Evolutionary conservation across 2,888 invertebrate genomes (phyloP).

Genomic region (Ormia ochracea): DNA sequence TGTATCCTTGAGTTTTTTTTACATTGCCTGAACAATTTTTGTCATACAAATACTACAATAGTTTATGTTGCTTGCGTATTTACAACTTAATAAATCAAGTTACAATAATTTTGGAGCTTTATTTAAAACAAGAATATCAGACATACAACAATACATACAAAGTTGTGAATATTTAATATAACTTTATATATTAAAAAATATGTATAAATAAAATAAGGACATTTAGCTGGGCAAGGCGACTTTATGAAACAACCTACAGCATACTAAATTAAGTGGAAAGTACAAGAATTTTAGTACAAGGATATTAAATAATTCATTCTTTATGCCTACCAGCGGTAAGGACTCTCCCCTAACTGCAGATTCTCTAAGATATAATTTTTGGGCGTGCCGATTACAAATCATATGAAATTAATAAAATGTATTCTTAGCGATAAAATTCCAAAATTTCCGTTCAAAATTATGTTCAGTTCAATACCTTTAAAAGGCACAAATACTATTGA

Average conservation of each 20-base stretch:
- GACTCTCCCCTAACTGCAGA: too few relatives aligned
- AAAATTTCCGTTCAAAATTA: too few relatives aligned
- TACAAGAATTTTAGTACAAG: background rate
- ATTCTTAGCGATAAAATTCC: too few relatives aligned
- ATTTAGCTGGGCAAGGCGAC: background rate
- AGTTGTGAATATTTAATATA: constrained; percentile 58
- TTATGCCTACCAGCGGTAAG: too few relatives aligned
- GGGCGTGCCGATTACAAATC: too few relatives aligned
- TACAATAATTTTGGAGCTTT: constrained; percentile 46
- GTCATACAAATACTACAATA: constrained; percentile 39
- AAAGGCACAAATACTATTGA: too few relatives aligned
- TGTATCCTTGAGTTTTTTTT: constrained; percentile 8
- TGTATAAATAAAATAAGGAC: background rate
- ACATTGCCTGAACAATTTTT: constrained; percentile 14
- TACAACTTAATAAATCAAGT: constrained; percentile 58
- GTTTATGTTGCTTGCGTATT: constrained; percentile 30
- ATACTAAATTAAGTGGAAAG: background rate
- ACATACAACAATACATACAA: too few relatives aligned
- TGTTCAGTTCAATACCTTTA: too few relatives aligned
- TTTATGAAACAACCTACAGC: background rate
- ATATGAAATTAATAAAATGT: too few relatives aligned
- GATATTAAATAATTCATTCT: too few relatives aligned
- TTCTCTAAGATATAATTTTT: too few relatives aligned
- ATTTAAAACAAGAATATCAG: constrained; percentile 55
- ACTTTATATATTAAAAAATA: background rate